Conservation (phyloP, 2,888 invertebrate species). For the Cremastobaeus sp. region DNA sequence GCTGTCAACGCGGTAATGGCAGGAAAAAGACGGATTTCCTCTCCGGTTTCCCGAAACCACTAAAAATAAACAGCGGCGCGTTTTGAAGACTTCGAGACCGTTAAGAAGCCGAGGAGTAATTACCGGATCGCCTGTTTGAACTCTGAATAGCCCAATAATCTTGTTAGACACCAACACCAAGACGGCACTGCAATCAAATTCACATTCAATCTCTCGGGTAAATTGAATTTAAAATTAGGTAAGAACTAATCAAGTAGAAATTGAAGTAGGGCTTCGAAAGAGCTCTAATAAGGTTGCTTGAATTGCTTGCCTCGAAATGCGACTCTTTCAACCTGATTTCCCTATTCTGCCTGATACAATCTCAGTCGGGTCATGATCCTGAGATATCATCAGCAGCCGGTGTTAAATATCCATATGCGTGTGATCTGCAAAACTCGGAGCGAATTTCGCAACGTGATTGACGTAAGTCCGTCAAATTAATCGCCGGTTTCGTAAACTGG, state of each 20-base stretch:
- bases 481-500: neutral
- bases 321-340: slow-evolving; percentile 55
- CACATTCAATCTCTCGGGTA: slow-evolving; percentile 12
- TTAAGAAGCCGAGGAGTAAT: no score
- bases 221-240: slow-evolving; percentile 40
- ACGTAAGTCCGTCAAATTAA: slow-evolving; percentile 23
- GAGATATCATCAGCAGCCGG: slow-evolving; percentile 47
- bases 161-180: no score
- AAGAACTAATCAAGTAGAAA: slow-evolving; percentile 37
- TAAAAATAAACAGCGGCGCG: slow-evolving; percentile 37
- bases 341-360: slow-evolving; percentile 44
- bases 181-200: neutral
- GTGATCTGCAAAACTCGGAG: neutral
- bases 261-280: slow-evolving; percentile 45
- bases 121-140: no score
- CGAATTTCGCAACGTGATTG: slow-evolving; percentile 43
- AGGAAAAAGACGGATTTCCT: slow-evolving; percentile 21
- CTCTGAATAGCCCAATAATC: no score
- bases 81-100: no score
- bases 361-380: slow-evolving; percentile 48
- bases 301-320: slow-evolving; percentile 50
- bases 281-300: slow-evolving; percentile 55
- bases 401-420: slow-evolving; percentile 44
- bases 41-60: slow-evolving; percentile 11
- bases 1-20: slow-evolving; percentile 32